Base-by-base conservation (phyloP, 1,140 invertebrate genomes). In the Dinothrombium tinctorium region DNA sequence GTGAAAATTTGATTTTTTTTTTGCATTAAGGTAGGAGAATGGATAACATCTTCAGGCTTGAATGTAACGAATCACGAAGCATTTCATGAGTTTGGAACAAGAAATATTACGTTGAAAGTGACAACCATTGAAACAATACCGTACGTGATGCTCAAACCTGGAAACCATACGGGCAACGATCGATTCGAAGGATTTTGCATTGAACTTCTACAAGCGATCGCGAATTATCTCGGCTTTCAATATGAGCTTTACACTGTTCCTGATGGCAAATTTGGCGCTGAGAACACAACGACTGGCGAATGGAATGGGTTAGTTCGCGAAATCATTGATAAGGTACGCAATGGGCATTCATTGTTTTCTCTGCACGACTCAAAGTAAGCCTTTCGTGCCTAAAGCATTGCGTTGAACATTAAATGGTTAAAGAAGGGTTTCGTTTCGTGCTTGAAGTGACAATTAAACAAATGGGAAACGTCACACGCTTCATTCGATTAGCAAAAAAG, bases 251-350 rank as follows among this genome's bases (percentile, higher is more conserved):
- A 72, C 45, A 36, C 46, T 28, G 51, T 52, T 12, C 50, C 55
- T 19, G 60, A 60, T 43, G 57, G 69, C n/a, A 32, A 32, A 17
- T 57, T 59, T 45, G 54, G 60, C 11, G 44, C 44, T 3, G 44
- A 46, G 21, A 46, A 46, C 26, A 36, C 32, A 17, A 42, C 44
- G 3, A 46, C 44, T 68, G 62, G 63, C 6, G 60, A 74, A 52
- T 90, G 83, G 81, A 74, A 73, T 52, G 84, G 84, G 48, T 83
- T 94, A 74, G 69, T 90, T 19, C 64, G 71, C 35, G 71, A 78
- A 56, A 68, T 90, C 31, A 70, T 80, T 21, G 66, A 72, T 25
- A 38, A 26, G 24, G 37, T 38, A 9, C 24, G 7, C 9, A 38
- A 33, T 0, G 28, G 19, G 12, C 12, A 2, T 7, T 15, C 28